phyloP scores from a whole-genome alignment of 2,113 vertebrate species.

The Marmota flaviventris region DNA sequence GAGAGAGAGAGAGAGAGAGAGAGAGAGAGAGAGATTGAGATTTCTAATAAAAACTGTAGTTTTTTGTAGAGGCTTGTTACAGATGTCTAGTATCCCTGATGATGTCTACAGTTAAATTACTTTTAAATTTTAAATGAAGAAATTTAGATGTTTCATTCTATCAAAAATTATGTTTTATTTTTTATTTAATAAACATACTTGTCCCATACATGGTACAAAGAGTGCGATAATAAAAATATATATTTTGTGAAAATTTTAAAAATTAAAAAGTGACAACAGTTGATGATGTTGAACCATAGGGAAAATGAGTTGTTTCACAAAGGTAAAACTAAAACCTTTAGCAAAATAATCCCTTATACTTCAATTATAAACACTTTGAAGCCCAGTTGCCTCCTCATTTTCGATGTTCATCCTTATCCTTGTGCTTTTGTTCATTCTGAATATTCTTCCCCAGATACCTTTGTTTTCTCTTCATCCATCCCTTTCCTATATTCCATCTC shows the following conservation, averaged over 20 bases:
- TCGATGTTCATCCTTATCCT: not conserved
- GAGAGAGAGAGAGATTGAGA: too few species aligned
- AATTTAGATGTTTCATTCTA: not conserved
- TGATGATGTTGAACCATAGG: not conserved
- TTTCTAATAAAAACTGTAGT: not conserved
- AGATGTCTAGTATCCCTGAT: not conserved
- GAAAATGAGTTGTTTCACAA: constrained; percentile 28
- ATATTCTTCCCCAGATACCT: not conserved
- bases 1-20: too few species aligned
- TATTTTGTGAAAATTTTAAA: not conserved
- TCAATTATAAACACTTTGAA: constrained; percentile 21
- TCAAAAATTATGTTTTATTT: not conserved
- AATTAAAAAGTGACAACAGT: not conserved
- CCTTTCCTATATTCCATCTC: not conserved
- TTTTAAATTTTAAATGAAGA: constrained; percentile 20
- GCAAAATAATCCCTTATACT: not conserved
- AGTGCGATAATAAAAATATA: constrained; percentile 10
- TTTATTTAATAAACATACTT: not conserved
- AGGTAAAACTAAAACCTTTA: not conserved
- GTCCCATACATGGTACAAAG: not conserved
- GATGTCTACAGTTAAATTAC: not conserved
- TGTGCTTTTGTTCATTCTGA: not conserved
- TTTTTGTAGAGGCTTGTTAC: not conserved
- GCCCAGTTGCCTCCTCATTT: not conserved
- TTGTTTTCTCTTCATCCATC: not conserved